These are phyloP conservation scores for Siderastrea radians DNA, from an alignment of 92 coral and sea anemone genomes.

Conservation along the genomic window DNA sequence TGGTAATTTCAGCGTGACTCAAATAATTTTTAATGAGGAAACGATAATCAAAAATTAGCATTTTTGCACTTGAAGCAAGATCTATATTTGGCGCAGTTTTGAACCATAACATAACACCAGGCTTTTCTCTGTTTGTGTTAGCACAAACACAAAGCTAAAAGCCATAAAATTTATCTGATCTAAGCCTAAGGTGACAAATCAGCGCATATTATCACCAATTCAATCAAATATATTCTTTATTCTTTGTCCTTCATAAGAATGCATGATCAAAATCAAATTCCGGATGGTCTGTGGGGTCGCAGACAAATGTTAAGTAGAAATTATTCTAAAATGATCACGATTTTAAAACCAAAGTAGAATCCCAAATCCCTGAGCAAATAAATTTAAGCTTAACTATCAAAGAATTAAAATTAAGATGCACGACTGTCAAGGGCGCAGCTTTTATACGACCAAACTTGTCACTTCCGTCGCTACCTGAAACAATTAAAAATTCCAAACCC, in stretches of 20 bases:
- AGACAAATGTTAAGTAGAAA: neutral
- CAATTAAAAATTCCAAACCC: neutral
- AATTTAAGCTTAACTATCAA: constrained; percentile 3
- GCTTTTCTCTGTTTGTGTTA: constrained; percentile 3
- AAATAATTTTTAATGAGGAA: no score
- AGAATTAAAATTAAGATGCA: constrained; percentile 1
- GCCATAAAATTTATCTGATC: constrained; percentile 28
- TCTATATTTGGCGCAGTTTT: constrained; percentile 4
- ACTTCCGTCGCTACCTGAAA: constrained; percentile 11
- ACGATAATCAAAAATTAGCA: constrained; percentile 7
- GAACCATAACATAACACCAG: constrained; percentile 11
- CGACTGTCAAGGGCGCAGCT: constrained; percentile 11
- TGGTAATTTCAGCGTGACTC: neutral
- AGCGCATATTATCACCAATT: neutral
- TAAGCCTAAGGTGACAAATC: neutral
- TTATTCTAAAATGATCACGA: neutral
- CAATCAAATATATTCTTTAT: neutral
- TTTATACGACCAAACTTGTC: neutral
- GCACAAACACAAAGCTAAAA: neutral
- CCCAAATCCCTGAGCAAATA: constrained; percentile 19
- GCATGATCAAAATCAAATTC: constrained; percentile 11
- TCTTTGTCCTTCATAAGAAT: neutral
- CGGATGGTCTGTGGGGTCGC: neutral
- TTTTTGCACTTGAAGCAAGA: constrained; percentile 21
- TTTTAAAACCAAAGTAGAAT: neutral